Base-by-base conservation (phyloP, 1,140 invertebrate species). In the Glomeris maerens region DNA sequence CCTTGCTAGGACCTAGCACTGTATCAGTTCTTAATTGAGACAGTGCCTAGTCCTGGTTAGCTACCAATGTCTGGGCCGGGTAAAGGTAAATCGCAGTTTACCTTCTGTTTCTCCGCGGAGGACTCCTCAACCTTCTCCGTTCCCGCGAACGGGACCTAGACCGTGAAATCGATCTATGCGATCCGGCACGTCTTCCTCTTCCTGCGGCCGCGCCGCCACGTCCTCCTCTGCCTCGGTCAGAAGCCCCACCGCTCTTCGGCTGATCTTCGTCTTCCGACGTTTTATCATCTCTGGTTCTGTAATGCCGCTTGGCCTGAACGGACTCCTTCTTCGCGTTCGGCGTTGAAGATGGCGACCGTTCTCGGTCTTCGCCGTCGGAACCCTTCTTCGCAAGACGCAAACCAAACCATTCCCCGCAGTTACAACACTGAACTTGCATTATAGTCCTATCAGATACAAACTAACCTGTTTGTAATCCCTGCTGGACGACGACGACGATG, bases 301-400 rank as follows among this genome's bases (percentile, higher is more conserved):
- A 91, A 46, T 89, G 85, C 23, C 87, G 70, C 56, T 84, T 84
- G 36, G 82, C 81, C 60, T 85, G 81, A 5, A 85, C 75, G 42
- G 81, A 82, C 53, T 83, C 76, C 59, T 83, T 81, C 57, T 83
- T 84, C 55, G 78, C 80, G 3, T 74, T 68, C 17, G 31, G 17
- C 10, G 31, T 10, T 36, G 31, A 36, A 10, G 31, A 36, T 17
- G 31, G 17, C 10, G 31, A 36, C 31, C 31, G 10, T 36, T 36
- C 17, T 10, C 31, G 31, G 17, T 10, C 31, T 36, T 36, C 31
- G 31, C 31, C 17, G 17, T 36, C 31, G 17, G 31, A 17, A 36
- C 10, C 17, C 17, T 36, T 36, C 31, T 10, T 10, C 17, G 17
- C 17, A 10, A 36, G 31, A 36, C 31, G 10, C 10, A 17, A 36